phyloP scores from a whole-genome alignment of 2,113 vertebrate species.

The Lanius collurio region DNA sequence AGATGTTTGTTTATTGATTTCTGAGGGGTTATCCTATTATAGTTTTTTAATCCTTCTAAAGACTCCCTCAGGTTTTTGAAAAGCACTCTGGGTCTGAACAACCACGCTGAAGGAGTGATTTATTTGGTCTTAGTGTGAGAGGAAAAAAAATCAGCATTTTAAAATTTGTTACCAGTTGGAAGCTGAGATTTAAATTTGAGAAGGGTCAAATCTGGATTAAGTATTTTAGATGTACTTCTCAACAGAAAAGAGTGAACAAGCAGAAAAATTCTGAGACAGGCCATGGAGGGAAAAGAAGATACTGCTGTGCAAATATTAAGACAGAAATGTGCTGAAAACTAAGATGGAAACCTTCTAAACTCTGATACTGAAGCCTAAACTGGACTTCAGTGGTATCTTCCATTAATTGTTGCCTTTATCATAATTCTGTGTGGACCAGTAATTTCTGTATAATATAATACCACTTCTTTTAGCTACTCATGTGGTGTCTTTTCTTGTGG shows the following conservation, averaged over 20 bases:
- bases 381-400: not conserved
- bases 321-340: not conserved
- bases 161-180: not conserved
- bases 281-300: not conserved
- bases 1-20: constrained; percentile 64
- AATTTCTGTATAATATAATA: not conserved
- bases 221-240: not conserved
- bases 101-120: not conserved
- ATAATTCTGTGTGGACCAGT: not conserved
- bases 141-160: not conserved
- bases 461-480: not conserved
- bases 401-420: not conserved
- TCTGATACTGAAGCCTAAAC: not conserved
- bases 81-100: not conserved
- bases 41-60: constrained; percentile 40
- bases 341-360: not conserved
- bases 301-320: not conserved
- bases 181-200: not conserved
- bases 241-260: not conserved
- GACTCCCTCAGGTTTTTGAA: not conserved
- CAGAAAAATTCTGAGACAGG: not conserved
- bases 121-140: not conserved
- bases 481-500: not conserved
- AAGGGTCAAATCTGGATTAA: not conserved
- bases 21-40: constrained; percentile 40